Evolutionary conservation across 2,797 vertebrate genomes (phyloP).

Genomic region (Nasua narica): DNA sequence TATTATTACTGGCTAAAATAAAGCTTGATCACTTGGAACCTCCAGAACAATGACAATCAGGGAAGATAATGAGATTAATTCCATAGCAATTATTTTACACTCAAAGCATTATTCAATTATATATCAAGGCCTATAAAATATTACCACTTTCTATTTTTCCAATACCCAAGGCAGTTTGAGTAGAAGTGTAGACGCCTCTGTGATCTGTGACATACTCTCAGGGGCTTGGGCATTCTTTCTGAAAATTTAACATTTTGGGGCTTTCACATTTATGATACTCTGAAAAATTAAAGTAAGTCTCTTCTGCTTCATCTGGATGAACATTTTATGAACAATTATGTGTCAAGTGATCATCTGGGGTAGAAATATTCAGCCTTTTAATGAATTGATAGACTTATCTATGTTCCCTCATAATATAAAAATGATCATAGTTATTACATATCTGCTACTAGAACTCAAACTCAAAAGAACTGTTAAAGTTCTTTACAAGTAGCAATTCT

Average conservation of each 20-base stretch:
- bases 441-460: neutral
- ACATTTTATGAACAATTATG: neutral
- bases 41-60: slow-evolving; percentile 38
- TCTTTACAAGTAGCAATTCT: neutral
- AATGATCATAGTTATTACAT: neutral
- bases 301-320: neutral
- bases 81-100: slow-evolving; percentile 44
- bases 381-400: slow-evolving; percentile 4
- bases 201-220: neutral
- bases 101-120: neutral
- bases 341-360: neutral
- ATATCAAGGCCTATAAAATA: slow-evolving; percentile 6
- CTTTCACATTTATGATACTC: slow-evolving; percentile 4
- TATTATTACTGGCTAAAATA: slow-evolving; percentile 46
- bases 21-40: slow-evolving; percentile 53
- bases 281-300: slow-evolving; percentile 14
- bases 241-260: neutral
- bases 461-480: neutral
- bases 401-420: neutral
- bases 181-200: neutral
- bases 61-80: slow-evolving; percentile 53
- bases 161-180: neutral
- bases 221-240: neutral
- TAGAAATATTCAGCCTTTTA: slow-evolving; percentile 30
- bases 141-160: slow-evolving; percentile 5